Base-by-base conservation (phyloP, 53 echinoderm and acorn worm genomes). In the Holothuria leucospilota region DNA sequence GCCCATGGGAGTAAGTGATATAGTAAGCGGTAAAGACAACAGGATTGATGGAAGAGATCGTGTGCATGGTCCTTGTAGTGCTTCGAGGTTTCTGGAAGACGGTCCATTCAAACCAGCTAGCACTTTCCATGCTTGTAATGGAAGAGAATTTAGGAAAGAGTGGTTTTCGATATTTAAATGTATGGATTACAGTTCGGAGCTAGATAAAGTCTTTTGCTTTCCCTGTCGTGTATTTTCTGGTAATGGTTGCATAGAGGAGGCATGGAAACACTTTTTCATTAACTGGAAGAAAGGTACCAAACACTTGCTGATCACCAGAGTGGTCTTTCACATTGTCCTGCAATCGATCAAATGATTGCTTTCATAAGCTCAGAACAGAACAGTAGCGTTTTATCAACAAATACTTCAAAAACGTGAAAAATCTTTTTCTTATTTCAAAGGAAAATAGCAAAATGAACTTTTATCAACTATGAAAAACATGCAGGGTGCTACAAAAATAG, bases 201-300 rank as follows among this genome's bases (percentile, higher is more conserved):
- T 41, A 30, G 63, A 83, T 59, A 61, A 63, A 62, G 63, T 65
- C 8, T 85, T 71, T 46, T 85, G 85, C 56, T 85, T 85, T 30
- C 85, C 85, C 29, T 85, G 85, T 59, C 53, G 85, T 42, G 24
- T 40, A 40, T 85, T 85, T 51, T 56, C 71, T 21, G 71, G 71
- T 34, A 85, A 59, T 59, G 59, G 71, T 34, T 71, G 58, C 60
- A 51, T 59, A 24, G 72, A 71, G 52, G 59, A 64, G 18, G 59
- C 71, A 24, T 85, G 71, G 58, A 18, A 85, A 71, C 71, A 10
- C 58, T 60, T 71, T 34, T 85, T 71, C 49, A 70, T 71, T 29
- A 85, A 9, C 39, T 85, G 73, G 85, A 42, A 42, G 42, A 71
- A 85, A 56, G 60, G 56, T 71, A 72, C 71, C 20, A 70, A 52